Evolutionary conservation across 2,113 vertebrate species (phyloP).

Genomic region (Gnathonemus echidnorhynchus): DNA sequence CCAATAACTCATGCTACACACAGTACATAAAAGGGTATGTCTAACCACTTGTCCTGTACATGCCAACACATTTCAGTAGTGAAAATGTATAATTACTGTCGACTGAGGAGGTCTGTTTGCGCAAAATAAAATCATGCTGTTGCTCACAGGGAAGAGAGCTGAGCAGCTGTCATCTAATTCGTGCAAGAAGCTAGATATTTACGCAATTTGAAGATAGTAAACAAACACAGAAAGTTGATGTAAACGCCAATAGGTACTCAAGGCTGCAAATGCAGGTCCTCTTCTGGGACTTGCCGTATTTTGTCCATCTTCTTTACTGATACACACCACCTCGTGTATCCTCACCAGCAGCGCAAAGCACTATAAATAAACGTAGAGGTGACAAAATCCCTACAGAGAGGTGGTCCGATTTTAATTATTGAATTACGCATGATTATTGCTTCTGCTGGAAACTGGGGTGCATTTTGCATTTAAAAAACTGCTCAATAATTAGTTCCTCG

Average conservation of each 20-base stretch:
- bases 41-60: neutral
- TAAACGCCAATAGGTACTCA: neutral
- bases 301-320: neutral
- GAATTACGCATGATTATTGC: constrained; percentile 58
- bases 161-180: constrained; percentile 1
- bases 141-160: neutral
- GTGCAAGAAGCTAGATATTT: neutral
- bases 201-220: neutral
- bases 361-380: constrained; percentile 1
- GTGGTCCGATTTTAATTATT: constrained; percentile 48
- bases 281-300: neutral
- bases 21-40: neutral
- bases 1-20: neutral
- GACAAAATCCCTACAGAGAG: constrained; percentile 1
- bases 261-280: neutral
- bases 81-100: neutral
- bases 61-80: neutral
- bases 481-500: constrained; percentile 63
- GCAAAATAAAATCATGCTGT: neutral
- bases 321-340: neutral
- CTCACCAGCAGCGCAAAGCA: neutral
- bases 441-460: constrained; percentile 37
- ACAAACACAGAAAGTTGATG: neutral
- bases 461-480: constrained; percentile 53
- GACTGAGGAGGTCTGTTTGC: neutral